Percentiles rank a stretch among this genome's conserved stretches.
Evolutionary conservation across 2,113 vertebrate genomes (phyloP).

Genomic region (Willisornis vidua): DNA sequence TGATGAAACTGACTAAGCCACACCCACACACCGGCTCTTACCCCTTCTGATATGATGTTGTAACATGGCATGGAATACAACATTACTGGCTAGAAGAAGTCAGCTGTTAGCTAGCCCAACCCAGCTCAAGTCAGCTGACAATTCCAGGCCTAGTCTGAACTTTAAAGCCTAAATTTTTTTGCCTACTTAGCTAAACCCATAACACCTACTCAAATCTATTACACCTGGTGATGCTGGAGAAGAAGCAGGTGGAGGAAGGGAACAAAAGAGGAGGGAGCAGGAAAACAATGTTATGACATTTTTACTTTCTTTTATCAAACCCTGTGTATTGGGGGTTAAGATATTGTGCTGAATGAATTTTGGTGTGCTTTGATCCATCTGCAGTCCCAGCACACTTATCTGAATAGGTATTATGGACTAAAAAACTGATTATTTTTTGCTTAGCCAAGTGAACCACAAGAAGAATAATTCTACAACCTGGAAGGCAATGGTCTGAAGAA

Average conservation of each 20-base stretch:
- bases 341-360: constrained; percentile 13
- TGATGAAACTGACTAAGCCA: no score
- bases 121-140: no score
- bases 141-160: no score
- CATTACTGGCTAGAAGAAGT: no score
- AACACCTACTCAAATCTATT: not conserved
- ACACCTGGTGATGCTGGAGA: not conserved
- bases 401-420: not conserved
- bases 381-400: not conserved
- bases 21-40: no score
- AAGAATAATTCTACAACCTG: constrained; percentile 42
- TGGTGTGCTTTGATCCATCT: not conserved
- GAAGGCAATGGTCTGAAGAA: constrained; percentile 41
- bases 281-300: not conserved
- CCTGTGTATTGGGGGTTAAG: not conserved
- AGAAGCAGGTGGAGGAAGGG: not conserved
- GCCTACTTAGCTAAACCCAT: no score
- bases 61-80: no score
- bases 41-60: no score
- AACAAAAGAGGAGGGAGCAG: not conserved
- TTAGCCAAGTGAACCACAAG: constrained; percentile 45
- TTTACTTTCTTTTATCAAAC: not conserved
- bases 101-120: no score
- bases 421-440: constrained; percentile 35
- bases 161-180: no score